Evolutionary conservation across 2,888 invertebrate species (phyloP), one percentile per base, ranked within the genome.

Genomic region (Dryococelus australis): DNA sequence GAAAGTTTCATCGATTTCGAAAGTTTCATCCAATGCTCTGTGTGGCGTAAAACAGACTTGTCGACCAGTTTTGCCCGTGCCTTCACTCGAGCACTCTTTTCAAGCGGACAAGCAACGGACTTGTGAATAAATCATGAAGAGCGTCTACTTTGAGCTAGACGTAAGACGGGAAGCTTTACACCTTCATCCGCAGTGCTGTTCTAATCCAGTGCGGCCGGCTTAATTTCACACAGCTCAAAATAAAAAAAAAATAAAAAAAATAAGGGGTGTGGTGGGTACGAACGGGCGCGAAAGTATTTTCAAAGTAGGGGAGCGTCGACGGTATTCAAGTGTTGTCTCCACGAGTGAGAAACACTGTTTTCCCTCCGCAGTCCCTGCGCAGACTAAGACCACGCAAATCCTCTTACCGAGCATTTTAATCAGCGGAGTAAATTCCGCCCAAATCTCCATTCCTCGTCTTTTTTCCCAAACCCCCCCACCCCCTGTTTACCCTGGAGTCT

Each of bases 401-500:
- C 65, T 65, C 65, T 65, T 65, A 65, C 24, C 65, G 65, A 65
- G 65, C 65, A n/a, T 65, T 65, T 65, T 65, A 65, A 65, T 65
- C 65, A 65, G 65, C 65, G 65, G 65, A 65, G 65, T 65, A 65
- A 65, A 65, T 65, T 65, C 65, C 65, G 65, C n/a, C 6, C 65
- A 65, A 65, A n/a, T n/a, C 65, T 65, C 24, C 2, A n/a, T 24
- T 65, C 65, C 65, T n/a, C 24, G 0, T 65, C 2, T 65, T 65
- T 65, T 16, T 16, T 65, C 65, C 5, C 65, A n/a, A n/a, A n/a
- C n/a, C 65, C 20, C 65, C 65, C 24, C 20, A 16, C 65, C 10
- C 5, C 65, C 20, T n/a, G n/a, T 24, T 65, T 65, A 20, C 65
- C 65, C 65, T 20, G 10, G 16, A 24, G 20, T 24, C 16, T 24